Conservation (phyloP, 2,797 vertebrate species). For the Loris lydekkerianus region DNA sequence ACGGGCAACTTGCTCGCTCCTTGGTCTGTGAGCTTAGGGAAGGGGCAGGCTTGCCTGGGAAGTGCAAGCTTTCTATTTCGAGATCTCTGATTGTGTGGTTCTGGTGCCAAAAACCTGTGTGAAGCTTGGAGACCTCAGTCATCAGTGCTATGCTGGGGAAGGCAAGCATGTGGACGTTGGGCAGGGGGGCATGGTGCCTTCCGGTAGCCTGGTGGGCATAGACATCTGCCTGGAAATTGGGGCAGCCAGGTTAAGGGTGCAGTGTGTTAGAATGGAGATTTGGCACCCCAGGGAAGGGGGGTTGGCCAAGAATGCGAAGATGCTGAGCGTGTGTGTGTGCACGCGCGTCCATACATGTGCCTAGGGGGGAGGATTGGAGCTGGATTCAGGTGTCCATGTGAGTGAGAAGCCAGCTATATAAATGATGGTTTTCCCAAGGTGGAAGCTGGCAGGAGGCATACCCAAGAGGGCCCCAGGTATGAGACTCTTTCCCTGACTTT, state of each 20-base stretch:
- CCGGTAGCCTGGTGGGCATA: not conserved
- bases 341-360: too few relatives aligned
- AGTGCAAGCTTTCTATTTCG: fast-evolving
- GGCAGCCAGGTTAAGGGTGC: not conserved
- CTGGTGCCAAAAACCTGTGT: not conserved
- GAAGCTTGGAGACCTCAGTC: not conserved
- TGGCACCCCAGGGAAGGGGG: not conserved
- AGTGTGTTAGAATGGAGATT: fast-evolving
- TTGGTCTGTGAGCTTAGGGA: fast-evolving
- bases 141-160: fast-evolving
- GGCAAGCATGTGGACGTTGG: not conserved
- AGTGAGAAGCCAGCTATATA: not conserved
- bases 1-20: fast-evolving
- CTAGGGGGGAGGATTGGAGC: not conserved
- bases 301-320: fast-evolving
- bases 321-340: fast-evolving
- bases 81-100: not conserved
- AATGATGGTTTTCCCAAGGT: fast-evolving
- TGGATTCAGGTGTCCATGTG: not conserved
- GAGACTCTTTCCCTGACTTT: not conserved
- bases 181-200: not conserved
- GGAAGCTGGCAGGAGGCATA: not conserved
- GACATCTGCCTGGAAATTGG: not conserved
- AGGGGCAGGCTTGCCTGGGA: not conserved
- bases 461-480: fast-evolving